These are phyloP conservation scores for Danaus melanippus DNA, from an alignment of 1,140 invertebrate species.

Conservation along the genomic window DNA sequence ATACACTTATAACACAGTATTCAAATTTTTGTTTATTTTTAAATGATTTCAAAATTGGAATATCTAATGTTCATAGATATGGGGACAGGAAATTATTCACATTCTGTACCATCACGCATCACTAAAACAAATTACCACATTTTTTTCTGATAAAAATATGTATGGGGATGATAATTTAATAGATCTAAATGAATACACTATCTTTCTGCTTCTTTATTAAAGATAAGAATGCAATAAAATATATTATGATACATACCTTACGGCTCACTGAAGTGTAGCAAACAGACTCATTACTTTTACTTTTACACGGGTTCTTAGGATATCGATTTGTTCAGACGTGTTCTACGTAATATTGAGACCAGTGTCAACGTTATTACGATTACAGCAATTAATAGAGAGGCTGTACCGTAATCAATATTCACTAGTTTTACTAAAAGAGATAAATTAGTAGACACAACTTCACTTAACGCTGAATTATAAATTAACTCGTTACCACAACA, in stretches of 20 bases:
- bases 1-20: no score
- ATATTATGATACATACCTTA: conserved; percentile 26
- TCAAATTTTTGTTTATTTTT: no score
- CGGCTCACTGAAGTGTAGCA: conserved; percentile 22
- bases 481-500: conserved; percentile 61
- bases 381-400: conserved; percentile 31
- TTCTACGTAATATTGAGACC: conserved; percentile 24
- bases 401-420: conserved; percentile 30
- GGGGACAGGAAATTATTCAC: no score
- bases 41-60: no score
- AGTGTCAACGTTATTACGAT: conserved; percentile 29
- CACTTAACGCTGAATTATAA: conserved; percentile 48
- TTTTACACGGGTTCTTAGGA: conserved; percentile 33
- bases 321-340: conserved; percentile 23
- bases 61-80: no score
- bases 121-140: no score
- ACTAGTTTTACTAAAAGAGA: conserved; percentile 45
- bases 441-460: conserved; percentile 51
- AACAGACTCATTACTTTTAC: conserved; percentile 52
- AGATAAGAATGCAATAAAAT: neutral
- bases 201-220: conserved; percentile 1
- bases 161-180: no score
- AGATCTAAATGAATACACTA: neutral
- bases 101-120: no score
- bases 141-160: no score